Conservation (phyloP, 2,113 vertebrate species). For the Mixornis gularis region DNA sequence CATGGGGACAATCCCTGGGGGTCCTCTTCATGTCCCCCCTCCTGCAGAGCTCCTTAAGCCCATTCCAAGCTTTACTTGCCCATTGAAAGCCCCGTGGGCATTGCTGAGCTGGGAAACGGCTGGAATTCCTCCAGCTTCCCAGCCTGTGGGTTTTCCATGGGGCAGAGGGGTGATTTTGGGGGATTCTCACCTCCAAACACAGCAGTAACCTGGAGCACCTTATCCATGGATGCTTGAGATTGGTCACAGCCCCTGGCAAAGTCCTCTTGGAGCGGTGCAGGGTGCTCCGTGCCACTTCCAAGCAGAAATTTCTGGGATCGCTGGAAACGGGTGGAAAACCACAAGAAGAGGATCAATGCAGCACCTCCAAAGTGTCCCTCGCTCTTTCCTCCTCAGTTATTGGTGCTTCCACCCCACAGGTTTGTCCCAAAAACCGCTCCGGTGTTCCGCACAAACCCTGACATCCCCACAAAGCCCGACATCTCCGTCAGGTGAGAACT, state of each 20-base stretch:
- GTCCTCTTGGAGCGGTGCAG: accelerated
- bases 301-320: accelerated
- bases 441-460: accelerated
- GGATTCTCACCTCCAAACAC: accelerated
- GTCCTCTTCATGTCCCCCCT: accelerated
- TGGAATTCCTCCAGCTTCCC: not conserved
- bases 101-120: not conserved
- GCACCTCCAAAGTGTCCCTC: accelerated
- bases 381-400: not conserved
- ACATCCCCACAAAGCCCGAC: not conserved
- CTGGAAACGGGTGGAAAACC: not conserved
- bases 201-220: not conserved
- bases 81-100: accelerated
- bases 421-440: not conserved
- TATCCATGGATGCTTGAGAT: accelerated
- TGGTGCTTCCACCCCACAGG: not conserved
- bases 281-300: accelerated
- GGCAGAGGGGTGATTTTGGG: not conserved
- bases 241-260: accelerated
- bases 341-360: accelerated
- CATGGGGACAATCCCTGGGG: not conserved
- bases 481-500: not conserved
- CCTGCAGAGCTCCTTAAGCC: not conserved
- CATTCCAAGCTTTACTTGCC: accelerated
- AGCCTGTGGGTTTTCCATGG: accelerated